Conservation (phyloP, 2,113 vertebrate species). For the Chauna torquata region DNA sequence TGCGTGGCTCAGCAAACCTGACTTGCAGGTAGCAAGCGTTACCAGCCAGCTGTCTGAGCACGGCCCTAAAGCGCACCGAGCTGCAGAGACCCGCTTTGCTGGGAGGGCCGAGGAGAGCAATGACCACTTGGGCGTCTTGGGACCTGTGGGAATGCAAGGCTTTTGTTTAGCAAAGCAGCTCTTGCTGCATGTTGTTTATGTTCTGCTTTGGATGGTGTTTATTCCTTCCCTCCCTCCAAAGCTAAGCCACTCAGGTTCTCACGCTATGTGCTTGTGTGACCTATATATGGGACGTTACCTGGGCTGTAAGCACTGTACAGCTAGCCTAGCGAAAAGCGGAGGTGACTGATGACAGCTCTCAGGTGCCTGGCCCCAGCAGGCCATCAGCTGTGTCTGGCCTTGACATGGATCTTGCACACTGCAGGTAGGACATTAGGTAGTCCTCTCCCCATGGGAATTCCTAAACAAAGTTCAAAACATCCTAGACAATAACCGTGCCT, state of each 20-base stretch:
- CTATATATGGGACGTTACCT: accelerated
- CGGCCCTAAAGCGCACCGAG: not conserved
- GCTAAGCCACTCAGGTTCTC: accelerated
- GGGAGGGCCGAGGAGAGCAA: not conserved
- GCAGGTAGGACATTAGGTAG: not conserved
- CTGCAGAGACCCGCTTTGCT: accelerated
- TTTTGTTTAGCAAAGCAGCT: not conserved
- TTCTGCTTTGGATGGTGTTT: not conserved
- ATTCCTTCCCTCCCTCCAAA: not conserved
- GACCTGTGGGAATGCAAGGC: accelerated
- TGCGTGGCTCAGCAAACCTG: not conserved
- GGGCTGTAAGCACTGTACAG: accelerated
- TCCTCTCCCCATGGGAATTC: not conserved
- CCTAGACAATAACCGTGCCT: not conserved
- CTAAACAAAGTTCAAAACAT: not conserved
- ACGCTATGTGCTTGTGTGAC: no score
- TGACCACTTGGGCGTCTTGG: accelerated
- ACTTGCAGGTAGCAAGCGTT: not conserved
- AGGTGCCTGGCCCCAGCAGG: not conserved
- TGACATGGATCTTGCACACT: accelerated
- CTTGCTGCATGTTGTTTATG: accelerated
- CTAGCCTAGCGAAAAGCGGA: accelerated
- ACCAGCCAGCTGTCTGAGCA: not conserved
- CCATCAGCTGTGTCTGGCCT: not conserved
- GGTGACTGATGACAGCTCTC: not conserved